These are phyloP conservation scores for Lutraria rhynchaena DNA, from an alignment of 1,140 invertebrate genomes.

Conservation along the genomic window DNA sequence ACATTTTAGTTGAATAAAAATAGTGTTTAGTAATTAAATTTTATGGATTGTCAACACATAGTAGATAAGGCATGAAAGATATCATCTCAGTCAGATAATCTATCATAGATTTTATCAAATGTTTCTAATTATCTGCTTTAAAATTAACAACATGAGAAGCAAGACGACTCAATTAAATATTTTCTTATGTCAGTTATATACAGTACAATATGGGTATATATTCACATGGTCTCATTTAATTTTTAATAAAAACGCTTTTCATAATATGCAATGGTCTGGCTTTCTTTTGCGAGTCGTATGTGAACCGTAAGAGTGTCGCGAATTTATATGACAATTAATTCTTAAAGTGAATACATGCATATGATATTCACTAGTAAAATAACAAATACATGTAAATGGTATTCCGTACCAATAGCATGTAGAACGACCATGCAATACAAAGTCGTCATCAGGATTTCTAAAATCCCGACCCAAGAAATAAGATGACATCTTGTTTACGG, in stretches of 20 bases:
- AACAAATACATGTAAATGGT: neutral
- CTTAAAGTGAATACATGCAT: neutral
- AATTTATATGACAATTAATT: neutral
- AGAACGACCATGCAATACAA: slow-evolving; percentile 40
- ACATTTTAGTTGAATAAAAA: too few species aligned
- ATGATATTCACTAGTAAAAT: neutral
- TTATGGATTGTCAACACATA: too few species aligned
- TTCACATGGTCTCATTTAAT: too few species aligned
- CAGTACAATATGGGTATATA: too few species aligned
- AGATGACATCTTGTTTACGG: slow-evolving; percentile 46
- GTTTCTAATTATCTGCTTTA: too few species aligned
- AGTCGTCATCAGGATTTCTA: slow-evolving; percentile 46
- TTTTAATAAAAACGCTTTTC: neutral
- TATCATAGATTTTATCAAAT: too few species aligned
- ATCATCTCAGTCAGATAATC: too few species aligned
- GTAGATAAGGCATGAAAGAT: too few species aligned
- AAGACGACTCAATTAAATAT: too few species aligned
- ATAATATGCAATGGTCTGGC: neutral
- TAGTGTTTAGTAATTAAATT: too few species aligned
- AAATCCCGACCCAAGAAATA: neutral
- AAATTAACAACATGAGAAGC: too few species aligned
- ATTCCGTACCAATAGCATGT: slow-evolving; percentile 32
- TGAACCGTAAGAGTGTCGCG: neutral
- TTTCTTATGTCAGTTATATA: too few species aligned
- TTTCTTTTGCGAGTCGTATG: neutral